Evolutionary conservation across 2,113 vertebrate genomes (phyloP).

Genomic region (Cinclus cinclus): DNA sequence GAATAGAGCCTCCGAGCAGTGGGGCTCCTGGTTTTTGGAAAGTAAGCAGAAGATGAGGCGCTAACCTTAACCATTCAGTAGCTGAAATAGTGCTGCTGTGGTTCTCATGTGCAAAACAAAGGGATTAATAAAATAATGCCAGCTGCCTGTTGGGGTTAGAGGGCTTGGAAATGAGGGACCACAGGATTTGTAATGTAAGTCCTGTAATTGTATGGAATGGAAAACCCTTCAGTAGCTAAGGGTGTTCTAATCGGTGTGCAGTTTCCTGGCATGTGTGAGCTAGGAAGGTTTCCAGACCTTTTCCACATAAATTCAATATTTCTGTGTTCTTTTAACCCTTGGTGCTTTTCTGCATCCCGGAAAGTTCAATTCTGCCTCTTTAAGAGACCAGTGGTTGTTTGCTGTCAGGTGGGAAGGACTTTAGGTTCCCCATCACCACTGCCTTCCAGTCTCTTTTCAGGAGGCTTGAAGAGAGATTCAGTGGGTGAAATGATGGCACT

Average conservation of each 20-base stretch:
- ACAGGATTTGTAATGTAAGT: neutral
- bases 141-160: conserved; percentile 17
- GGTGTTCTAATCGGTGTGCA: neutral
- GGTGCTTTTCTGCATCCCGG: neutral
- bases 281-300: neutral
- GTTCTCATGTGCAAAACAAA: conserved; percentile 24
- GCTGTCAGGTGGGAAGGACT: neutral
- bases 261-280: neutral
- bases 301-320: neutral
- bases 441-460: neutral
- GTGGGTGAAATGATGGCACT: neutral
- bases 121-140: conserved; percentile 45
- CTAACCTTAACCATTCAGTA: conserved; percentile 44
- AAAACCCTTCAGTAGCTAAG: neutral
- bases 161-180: neutral
- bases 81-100: conserved; percentile 16
- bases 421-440: neutral
- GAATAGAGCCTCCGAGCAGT: conserved; percentile 37
- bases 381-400: neutral
- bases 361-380: neutral
- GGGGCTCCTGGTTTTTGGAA: conserved; percentile 42
- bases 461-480: neutral
- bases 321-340: neutral
- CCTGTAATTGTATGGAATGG: neutral
- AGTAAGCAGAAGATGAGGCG: conserved; percentile 7